These are phyloP conservation scores for Anser cygnoides DNA, from an alignment of 2,113 vertebrate genomes.

Conservation along the genomic window DNA sequence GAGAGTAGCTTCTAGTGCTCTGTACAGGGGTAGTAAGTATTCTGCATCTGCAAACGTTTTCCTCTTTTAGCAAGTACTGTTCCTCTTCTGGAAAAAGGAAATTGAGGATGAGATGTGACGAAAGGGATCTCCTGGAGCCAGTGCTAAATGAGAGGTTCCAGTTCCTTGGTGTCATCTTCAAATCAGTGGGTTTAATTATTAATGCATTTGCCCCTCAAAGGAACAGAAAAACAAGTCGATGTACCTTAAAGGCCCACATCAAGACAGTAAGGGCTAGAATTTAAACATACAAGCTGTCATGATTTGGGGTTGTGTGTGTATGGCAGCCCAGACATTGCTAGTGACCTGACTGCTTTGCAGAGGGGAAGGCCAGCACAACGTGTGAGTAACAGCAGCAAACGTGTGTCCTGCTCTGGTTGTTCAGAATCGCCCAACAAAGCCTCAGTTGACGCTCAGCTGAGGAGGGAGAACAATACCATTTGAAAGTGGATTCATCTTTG, in stretches of 20 bases:
- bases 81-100: constrained; percentile 9
- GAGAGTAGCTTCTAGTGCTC: constrained; percentile 14
- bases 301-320: constrained; percentile 14
- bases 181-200: neutral
- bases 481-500: constrained; percentile 24
- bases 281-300: constrained; percentile 54
- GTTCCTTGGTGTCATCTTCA: neutral
- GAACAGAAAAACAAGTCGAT: neutral
- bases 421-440: neutral
- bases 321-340: neutral
- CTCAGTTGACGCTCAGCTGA: neutral
- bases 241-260: constrained; percentile 42
- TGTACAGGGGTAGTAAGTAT: neutral
- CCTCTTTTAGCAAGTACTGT: neutral
- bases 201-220: neutral
- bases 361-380: neutral
- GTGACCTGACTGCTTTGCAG: neutral
- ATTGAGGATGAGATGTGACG: neutral
- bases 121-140: neutral
- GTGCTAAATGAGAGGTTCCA: neutral
- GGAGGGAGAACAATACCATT: neutral
- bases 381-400: neutral
- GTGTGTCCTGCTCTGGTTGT: constrained; percentile 14
- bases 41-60: neutral
- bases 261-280: constrained; percentile 70